A percentile compares a stretch with the other conserved stretches of the same genome.
phyloP scores from a whole-genome alignment of 2,113 vertebrate genomes.

The Recurvirostra avosetta region DNA sequence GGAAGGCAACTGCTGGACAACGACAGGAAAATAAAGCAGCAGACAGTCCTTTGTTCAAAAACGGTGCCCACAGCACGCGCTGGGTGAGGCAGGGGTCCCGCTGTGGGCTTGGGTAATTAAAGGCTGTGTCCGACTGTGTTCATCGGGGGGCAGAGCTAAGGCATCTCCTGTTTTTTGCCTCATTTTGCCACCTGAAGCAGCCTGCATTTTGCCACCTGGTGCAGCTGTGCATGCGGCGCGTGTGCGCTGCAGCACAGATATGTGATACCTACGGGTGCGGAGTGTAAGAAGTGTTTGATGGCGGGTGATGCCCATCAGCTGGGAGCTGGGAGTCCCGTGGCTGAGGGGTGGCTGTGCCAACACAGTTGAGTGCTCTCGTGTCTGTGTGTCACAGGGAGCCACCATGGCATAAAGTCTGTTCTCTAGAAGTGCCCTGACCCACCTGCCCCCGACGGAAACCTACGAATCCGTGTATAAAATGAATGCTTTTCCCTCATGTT shows the following conservation, averaged over 20 bases:
- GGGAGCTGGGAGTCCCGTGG: not conserved
- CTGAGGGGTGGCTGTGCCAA: too few relatives aligned
- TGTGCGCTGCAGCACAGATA: not conserved
- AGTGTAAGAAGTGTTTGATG: accelerated
- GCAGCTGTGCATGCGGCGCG: accelerated
- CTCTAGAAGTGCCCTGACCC: not conserved
- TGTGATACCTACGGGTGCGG: accelerated
- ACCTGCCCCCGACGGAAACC: not conserved
- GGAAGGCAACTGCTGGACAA: not conserved
- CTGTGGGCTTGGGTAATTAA: accelerated
- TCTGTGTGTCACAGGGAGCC: accelerated
- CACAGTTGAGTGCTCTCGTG: not conserved
- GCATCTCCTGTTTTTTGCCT: too few relatives aligned
- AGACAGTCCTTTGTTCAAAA: not conserved
- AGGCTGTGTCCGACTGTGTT: too few relatives aligned
- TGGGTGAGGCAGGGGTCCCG: not conserved
- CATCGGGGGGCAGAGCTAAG: not conserved
- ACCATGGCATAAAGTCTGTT: not conserved
- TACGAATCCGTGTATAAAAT: not conserved
- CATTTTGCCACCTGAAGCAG: not conserved
- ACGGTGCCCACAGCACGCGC: accelerated
- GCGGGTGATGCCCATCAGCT: not conserved
- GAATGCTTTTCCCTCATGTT: not conserved
- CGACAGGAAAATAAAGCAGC: not conserved
- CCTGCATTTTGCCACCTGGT: not conserved